Base-by-base conservation (phyloP, 1,140 invertebrate species). In the Cepaea nemoralis region DNA sequence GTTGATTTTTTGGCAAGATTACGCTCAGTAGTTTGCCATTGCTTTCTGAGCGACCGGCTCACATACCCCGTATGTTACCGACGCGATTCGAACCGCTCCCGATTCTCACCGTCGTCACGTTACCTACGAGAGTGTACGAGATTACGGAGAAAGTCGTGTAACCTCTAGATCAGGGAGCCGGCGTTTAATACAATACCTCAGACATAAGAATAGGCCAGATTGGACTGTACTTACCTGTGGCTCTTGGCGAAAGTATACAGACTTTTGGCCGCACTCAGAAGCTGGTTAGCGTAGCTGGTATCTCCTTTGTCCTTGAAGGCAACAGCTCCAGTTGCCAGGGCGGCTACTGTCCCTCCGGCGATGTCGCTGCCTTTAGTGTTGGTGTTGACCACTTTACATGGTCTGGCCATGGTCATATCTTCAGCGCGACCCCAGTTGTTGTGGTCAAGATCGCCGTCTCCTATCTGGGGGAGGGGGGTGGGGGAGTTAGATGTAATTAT, bases 161-260 rank as follows among this genome's bases (percentile, higher is more conserved):
- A n/a, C n/a, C n/a, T n/a, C n/a, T n/a, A n/a, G n/a, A n/a, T n/a
- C n/a, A n/a, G n/a, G n/a, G n/a, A n/a, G n/a, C n/a, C n/a, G n/a
- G n/a, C n/a, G n/a, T n/a, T n/a, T n/a, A n/a, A n/a, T n/a, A n/a
- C n/a, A n/a, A n/a, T n/a, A n/a, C n/a, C n/a, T n/a, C n/a, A n/a
- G n/a, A n/a, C n/a, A n/a, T n/a, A n/a, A n/a, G n/a, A n/a, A n/a
- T n/a, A n/a, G n/a, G n/a, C n/a, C n/a, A n/a, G n/a, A n/a, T n/a
- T n/a, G n/a, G 19, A 45, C 42, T 10, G 8, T 19, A 8, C 42
- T 88, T 0, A 94, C 93, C 93, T 88, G 83, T 93, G 91, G 16
- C 87, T 87, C 27, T 91, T 92, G 0, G 93, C 94, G 83, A 94
- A 94, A 33, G 92, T 89, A 85, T 93, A 94, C 16, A 94, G 88